Conservation (phyloP, 2,797 vertebrate genomes). For the Bovichtus variegatus region DNA sequence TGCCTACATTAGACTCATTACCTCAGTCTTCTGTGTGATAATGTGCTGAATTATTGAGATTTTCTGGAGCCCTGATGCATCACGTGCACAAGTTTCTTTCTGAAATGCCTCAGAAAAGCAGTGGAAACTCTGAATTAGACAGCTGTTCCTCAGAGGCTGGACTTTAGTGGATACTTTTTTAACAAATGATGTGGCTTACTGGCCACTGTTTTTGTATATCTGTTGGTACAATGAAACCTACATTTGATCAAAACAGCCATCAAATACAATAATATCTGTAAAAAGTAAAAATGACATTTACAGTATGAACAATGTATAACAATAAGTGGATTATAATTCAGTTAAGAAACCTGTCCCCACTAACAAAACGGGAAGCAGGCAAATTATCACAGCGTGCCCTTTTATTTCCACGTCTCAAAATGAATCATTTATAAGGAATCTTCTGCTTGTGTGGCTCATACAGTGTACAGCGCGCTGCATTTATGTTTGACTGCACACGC, state of each 20-base stretch:
- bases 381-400: slow-evolving; percentile 37
- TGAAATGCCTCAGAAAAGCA: slow-evolving; percentile 11
- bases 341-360: not conserved
- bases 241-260: not conserved
- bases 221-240: not conserved
- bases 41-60: slow-evolving; percentile 54
- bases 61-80: slow-evolving; percentile 31
- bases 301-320: not conserved
- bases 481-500: slow-evolving; percentile 61
- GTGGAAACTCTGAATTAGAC: not conserved
- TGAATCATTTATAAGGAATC: slow-evolving; percentile 70
- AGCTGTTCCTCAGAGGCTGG: not conserved
- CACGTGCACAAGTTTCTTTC: slow-evolving; percentile 12
- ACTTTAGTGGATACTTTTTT: slow-evolving; percentile 1
- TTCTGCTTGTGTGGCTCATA: slow-evolving; percentile 54
- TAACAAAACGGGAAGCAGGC: slow-evolving; percentile 10
- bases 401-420: slow-evolving; percentile 45
- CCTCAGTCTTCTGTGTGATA: slow-evolving; percentile 33
- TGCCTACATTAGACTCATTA: slow-evolving; percentile 45
- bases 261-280: not conserved
- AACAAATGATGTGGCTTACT: not conserved
- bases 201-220: not conserved
- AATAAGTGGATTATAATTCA: too few relatives aligned
- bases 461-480: slow-evolving; percentile 21
- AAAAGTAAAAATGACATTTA: not conserved